Evolutionary conservation across 2,797 vertebrate genomes (phyloP).

Genomic region (Sylvia borin): DNA sequence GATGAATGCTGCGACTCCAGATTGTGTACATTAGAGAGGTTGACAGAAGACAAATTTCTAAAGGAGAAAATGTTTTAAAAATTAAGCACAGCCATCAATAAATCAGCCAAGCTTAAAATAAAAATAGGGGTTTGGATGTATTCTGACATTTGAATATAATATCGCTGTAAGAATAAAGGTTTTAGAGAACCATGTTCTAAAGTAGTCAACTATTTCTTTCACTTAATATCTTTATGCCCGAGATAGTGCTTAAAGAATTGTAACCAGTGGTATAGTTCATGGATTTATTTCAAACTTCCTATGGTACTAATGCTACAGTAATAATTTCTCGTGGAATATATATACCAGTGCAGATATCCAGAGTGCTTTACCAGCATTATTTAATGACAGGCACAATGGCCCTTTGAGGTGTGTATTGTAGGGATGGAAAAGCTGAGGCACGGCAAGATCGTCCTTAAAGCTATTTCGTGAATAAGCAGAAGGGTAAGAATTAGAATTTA

Average conservation of each 20-base stretch:
- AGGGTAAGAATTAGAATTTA: conserved; percentile 58
- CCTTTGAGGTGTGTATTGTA: conserved; percentile 37
- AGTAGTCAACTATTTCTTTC: conserved; percentile 36
- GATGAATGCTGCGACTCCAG: conserved; percentile 42
- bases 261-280: conserved; percentile 26
- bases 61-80: conserved; percentile 73
- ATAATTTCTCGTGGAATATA: conserved; percentile 17
- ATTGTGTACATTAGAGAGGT: conserved; percentile 51
- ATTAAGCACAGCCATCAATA: conserved; percentile 73
- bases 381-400: conserved; percentile 57
- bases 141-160: conserved; percentile 71
- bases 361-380: conserved; percentile 59
- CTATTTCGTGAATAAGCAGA: conserved; percentile 38
- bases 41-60: conserved; percentile 71
- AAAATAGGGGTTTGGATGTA: conserved; percentile 45
- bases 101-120: conserved; percentile 66
- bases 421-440: conserved; percentile 51
- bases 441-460: conserved; percentile 20
- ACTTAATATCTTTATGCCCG: conserved; percentile 44
- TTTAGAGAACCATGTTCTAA: conserved; percentile 41
- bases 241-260: conserved; percentile 55
- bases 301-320: background rate
- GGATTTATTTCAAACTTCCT: conserved; percentile 57
- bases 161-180: conserved; percentile 57
- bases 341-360: conserved; percentile 19